Percentiles rank a stretch among this genome's conserved stretches.
Conservation (phyloP, 2,113 vertebrate species). For the Alethe diademata region DNA sequence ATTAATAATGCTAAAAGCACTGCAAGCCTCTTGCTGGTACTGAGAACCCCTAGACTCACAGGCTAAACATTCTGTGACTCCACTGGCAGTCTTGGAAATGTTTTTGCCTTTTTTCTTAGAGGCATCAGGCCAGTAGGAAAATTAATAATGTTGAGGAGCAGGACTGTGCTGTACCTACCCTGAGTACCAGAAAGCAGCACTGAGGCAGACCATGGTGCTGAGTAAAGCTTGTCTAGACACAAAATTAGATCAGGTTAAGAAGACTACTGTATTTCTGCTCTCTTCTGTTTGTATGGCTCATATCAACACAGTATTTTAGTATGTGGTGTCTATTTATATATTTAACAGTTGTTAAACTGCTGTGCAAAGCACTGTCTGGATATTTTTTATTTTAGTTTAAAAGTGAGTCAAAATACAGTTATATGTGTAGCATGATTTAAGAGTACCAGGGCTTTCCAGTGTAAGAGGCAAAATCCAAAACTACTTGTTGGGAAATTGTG, state of each 20-base stretch:
- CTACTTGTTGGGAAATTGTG: neutral
- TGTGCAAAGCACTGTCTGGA: constrained; percentile 29
- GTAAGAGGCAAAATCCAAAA: neutral
- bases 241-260: constrained; percentile 10
- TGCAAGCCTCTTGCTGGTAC: neutral
- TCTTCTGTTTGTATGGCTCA: constrained; percentile 36
- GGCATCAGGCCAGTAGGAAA: neutral
- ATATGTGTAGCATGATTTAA: neutral
- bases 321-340: constrained; percentile 37
- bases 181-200: neutral
- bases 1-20: neutral
- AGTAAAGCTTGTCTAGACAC: constrained; percentile 30
- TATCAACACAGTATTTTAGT: constrained; percentile 52
- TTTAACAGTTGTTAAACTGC: constrained; percentile 44
- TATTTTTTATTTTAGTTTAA: constrained; percentile 55
- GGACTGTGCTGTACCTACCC: neutral
- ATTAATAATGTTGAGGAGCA: neutral
- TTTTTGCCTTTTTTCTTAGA: neutral
- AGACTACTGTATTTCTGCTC: constrained; percentile 27
- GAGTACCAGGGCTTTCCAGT: neutral
- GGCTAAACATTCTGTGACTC: neutral
- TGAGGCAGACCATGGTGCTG: neutral
- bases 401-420: constrained; percentile 29
- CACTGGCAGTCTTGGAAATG: neutral
- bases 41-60: fast-evolving